These are phyloP conservation scores for Clepsis dumicolana DNA, from an alignment of 2,888 invertebrate species.

Conservation along the genomic window DNA sequence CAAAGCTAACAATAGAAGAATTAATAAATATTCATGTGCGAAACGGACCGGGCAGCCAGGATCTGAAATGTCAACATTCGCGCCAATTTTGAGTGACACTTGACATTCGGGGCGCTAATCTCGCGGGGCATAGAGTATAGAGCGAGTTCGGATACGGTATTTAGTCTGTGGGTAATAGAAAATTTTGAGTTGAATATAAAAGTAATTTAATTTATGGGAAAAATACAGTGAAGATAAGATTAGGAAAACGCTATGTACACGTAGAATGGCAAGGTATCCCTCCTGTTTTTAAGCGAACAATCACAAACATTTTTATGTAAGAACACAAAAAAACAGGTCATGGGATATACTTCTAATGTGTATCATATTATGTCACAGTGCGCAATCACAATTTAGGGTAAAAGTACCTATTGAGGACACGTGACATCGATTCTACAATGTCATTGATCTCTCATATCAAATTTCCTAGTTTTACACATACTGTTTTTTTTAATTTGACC, in stretches of 20 bases:
- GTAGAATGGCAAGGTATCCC: too few species aligned
- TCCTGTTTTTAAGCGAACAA: too few species aligned
- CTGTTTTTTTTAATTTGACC: not conserved
- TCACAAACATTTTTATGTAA: too few species aligned
- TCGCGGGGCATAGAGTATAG: conserved; percentile 48
- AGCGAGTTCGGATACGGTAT: conserved; percentile 57
- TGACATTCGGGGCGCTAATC: conserved; percentile 75
- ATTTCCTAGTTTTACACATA: not conserved
- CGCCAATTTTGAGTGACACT: conserved; percentile 80
- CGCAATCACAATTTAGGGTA: not conserved
- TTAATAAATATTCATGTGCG: conserved; percentile 35
- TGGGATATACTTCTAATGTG: too few species aligned
- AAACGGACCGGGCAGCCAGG: conserved; percentile 51
- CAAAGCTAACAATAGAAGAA: conserved; percentile 10
- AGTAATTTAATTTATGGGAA: too few species aligned
- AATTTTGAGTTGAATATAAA: not conserved
- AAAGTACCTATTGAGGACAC: not conserved
- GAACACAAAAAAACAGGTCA: too few species aligned
- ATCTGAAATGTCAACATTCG: conserved; percentile 75
- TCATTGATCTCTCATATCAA: not conserved
- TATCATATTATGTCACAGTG: too few species aligned
- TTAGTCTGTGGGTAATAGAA: conserved; percentile 6
- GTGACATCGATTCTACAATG: not conserved
- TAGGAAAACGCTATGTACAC: too few species aligned
- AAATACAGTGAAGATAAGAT: too few species aligned